These are phyloP conservation scores for Periophthalmodon schlosseri DNA, from an alignment of 2,113 vertebrate genomes.

Conservation along the genomic window DNA sequence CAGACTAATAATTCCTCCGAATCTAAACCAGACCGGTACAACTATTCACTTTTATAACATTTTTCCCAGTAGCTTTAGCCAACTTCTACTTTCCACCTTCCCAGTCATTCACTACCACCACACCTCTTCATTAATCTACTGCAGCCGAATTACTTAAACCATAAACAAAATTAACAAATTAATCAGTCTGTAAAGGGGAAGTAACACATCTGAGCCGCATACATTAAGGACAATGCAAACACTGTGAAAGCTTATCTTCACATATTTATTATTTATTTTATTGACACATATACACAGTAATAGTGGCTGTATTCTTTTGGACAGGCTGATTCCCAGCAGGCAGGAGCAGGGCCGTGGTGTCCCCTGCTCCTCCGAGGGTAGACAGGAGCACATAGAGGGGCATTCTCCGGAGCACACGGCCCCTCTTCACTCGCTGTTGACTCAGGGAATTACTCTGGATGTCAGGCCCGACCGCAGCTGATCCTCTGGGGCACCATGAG, in stretches of 20 bases:
- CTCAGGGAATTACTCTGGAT: conserved; percentile 75
- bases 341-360: conserved; percentile 46
- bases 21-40: neutral
- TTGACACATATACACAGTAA: conserved; percentile 20
- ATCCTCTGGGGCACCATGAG: conserved; percentile 45
- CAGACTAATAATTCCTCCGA: neutral
- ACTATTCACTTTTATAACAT: neutral
- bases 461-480: conserved; percentile 72
- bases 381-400: conserved; percentile 58
- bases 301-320: conserved; percentile 24
- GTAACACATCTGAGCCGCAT: conserved; percentile 11
- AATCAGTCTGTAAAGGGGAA: conserved; percentile 7
- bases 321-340: conserved; percentile 43
- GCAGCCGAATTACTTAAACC: neutral
- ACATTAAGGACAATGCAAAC: neutral
- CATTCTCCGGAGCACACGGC: conserved; percentile 72
- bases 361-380: conserved; percentile 54
- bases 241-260: neutral
- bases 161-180: conserved; percentile 13
- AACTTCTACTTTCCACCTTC: neutral
- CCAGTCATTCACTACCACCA: neutral
- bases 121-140: neutral
- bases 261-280: conserved; percentile 14
- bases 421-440: conserved; percentile 75
- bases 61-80: neutral